Conservation (phyloP, 1,140 invertebrate species). For the Drosophila malerkotliana region DNA sequence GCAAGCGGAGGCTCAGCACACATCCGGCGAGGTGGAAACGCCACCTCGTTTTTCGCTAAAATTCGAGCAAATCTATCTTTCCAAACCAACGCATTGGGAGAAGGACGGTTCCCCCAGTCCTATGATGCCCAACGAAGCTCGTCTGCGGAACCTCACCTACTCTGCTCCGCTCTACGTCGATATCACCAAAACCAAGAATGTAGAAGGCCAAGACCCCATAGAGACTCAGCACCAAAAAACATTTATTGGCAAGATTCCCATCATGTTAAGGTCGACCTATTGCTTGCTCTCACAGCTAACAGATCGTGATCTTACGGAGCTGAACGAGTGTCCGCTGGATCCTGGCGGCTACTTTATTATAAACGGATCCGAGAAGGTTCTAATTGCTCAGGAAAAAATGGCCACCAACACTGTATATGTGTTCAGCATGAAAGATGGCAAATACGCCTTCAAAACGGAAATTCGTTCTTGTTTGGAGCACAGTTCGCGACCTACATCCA, state of each 20-base stretch:
- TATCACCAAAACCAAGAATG: constrained; percentile 97
- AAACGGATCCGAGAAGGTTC: constrained; percentile 97
- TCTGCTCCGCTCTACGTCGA: constrained; percentile 99
- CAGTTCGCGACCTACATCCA: constrained; percentile 95
- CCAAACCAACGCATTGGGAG: constrained; percentile 99
- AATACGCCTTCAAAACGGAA: constrained; percentile 99
- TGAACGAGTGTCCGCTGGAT: constrained; percentile 99
- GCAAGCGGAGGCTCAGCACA: constrained; percentile 98
- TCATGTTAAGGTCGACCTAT: constrained; percentile 99
- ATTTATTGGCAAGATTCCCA: constrained; percentile 99
- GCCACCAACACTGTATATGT: constrained; percentile 99
- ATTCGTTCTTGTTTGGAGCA: constrained; percentile 98
- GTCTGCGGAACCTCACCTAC: constrained; percentile 94
- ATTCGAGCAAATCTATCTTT: constrained; percentile 99
- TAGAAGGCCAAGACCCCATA: constrained; percentile 95
- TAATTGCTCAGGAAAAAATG: constrained; percentile 99
- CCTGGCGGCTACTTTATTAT: constrained; percentile 99
- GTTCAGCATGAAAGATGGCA: constrained; percentile 99
- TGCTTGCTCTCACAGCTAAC: constrained; percentile 96
- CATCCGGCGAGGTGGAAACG: constrained; percentile 94
- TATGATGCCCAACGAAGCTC: constrained; percentile 99
- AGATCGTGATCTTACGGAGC: constrained; percentile 98
- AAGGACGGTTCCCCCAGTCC: constrained; percentile 99
- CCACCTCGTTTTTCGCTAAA: constrained; percentile 96
- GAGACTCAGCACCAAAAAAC: constrained; percentile 98